Conservation (phyloP, 2,888 invertebrate genomes). For the Polietes domitor region DNA sequence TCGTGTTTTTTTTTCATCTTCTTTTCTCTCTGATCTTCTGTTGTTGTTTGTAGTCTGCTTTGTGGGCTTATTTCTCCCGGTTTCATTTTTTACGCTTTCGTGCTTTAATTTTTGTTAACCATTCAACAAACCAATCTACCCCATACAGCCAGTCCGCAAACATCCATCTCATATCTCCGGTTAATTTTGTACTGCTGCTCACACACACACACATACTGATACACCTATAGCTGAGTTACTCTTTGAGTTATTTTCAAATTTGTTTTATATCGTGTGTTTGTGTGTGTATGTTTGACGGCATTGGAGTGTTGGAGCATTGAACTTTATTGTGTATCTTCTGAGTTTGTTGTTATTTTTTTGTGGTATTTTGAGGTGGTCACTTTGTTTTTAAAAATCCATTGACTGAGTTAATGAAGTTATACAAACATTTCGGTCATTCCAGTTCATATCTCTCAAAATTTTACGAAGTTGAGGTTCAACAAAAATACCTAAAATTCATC, state of each 20-base stretch:
- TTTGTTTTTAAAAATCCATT: too few species aligned
- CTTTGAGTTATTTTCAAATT: slow-evolving; percentile 27
- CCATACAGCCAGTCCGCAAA: not conserved
- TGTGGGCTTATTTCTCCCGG: not conserved
- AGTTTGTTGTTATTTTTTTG: slow-evolving; percentile 28
- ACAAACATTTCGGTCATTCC: too few species aligned
- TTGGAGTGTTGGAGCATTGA: slow-evolving; percentile 65
- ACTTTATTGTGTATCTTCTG: slow-evolving; percentile 58
- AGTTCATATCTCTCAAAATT: too few species aligned
- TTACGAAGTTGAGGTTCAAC: too few species aligned
- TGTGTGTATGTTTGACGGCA: slow-evolving; percentile 29
- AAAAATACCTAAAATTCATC: too few species aligned
- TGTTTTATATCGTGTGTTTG: slow-evolving; percentile 28
- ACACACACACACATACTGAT: not conserved
- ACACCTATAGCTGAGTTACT: not conserved
- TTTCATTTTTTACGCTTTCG: not conserved
- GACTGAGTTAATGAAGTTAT: too few species aligned
- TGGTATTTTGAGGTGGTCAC: not conserved
- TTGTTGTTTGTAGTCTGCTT: not conserved
- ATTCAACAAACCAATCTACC: not conserved
- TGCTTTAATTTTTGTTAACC: not conserved
- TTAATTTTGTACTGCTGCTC: slow-evolving; percentile 24
- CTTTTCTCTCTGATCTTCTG: not conserved
- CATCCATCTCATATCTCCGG: slow-evolving; percentile 7
- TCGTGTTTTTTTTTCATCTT: not conserved